These are phyloP conservation scores for Mongoloraphidia duomilia DNA, from an alignment of 2,888 invertebrate genomes.

Conservation along the genomic window DNA sequence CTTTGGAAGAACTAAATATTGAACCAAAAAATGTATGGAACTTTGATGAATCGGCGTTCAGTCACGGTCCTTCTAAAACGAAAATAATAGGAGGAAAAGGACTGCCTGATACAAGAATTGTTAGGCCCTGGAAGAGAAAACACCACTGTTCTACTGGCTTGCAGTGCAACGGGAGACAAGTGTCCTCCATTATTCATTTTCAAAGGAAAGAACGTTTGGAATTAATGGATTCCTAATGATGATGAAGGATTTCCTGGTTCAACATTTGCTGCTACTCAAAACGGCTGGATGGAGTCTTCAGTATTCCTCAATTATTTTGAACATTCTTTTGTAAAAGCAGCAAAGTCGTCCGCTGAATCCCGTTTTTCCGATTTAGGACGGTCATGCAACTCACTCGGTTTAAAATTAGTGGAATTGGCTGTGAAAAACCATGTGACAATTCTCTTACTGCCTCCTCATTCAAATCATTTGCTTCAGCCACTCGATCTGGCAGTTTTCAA, in stretches of 20 bases:
- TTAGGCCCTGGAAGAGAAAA: slow-evolving; percentile 15
- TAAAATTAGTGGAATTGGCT: slow-evolving; percentile 11
- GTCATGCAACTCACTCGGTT: slow-evolving; percentile 11
- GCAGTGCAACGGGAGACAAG: slow-evolving; percentile 15
- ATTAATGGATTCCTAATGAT: slow-evolving; percentile 15
- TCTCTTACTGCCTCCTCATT: slow-evolving; percentile 13
- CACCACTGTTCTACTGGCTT: slow-evolving; percentile 13
- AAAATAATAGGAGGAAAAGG: slow-evolving; percentile 10
- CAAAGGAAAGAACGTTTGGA: slow-evolving; percentile 18
- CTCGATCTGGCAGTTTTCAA: slow-evolving; percentile 16
- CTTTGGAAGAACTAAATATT: slow-evolving; percentile 13
- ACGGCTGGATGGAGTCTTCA: slow-evolving; percentile 22
- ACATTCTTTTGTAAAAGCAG: slow-evolving; percentile 6
- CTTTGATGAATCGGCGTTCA: slow-evolving; percentile 12
- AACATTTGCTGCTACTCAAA: slow-evolving; percentile 17
- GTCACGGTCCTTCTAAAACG: background rate
- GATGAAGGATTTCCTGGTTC: slow-evolving; percentile 14
- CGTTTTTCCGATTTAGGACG: slow-evolving; percentile 9
- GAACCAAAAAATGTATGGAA: slow-evolving; percentile 7
- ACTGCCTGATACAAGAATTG: slow-evolving; percentile 7
- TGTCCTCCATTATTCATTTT: slow-evolving; percentile 18
- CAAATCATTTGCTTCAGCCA: slow-evolving; percentile 15
- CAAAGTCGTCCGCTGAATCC: slow-evolving; percentile 3
- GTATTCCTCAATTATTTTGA: slow-evolving; percentile 15
- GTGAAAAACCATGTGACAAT: slow-evolving; percentile 11